Percentiles rank a stretch among this genome's conserved stretches.
These are phyloP conservation scores for Pheucticus melanocephalus DNA, from an alignment of 2,113 vertebrate species.

Conservation along the genomic window DNA sequence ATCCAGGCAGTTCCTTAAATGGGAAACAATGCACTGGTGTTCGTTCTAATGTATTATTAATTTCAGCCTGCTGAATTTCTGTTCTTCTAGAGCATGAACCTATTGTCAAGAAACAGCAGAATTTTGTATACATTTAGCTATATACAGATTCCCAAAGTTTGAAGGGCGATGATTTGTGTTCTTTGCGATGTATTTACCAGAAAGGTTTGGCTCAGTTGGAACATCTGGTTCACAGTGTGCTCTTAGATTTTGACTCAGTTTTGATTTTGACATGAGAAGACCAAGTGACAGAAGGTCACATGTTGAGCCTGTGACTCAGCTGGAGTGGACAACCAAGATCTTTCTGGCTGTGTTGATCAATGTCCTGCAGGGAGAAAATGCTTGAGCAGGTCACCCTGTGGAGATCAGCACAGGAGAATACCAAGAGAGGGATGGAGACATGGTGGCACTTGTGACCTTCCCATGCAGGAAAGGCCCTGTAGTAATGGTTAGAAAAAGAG, in stretches of 20 bases:
- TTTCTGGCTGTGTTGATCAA: neutral
- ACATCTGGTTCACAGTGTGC: neutral
- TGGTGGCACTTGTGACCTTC: neutral
- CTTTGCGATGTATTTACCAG: slow-evolving; percentile 27
- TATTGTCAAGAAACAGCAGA: slow-evolving; percentile 37
- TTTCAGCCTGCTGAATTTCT: slow-evolving; percentile 53
- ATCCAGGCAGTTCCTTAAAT: slow-evolving; percentile 56
- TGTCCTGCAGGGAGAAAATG: neutral
- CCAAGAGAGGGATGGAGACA: too few species aligned
- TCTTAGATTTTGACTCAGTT: neutral
- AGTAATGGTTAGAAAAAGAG: neutral
- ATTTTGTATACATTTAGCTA: slow-evolving; percentile 47
- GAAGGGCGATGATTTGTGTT: slow-evolving; percentile 45
- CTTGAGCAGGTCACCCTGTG: neutral
- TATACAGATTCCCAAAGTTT: slow-evolving; percentile 43
- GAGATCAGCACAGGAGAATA: neutral
- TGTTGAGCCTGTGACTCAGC: neutral
- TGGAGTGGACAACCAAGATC: neutral
- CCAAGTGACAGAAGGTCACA: slow-evolving; percentile 5
- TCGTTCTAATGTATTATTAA: slow-evolving; percentile 56
- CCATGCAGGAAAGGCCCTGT: accelerated
- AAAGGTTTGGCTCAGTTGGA: neutral
- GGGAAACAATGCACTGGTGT: slow-evolving; percentile 59
- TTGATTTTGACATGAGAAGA: slow-evolving; percentile 25
- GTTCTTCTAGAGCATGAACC: neutral